Evolutionary conservation across 2,113 vertebrate species (phyloP).

Genomic region (Dolichallabes microphthalmus): DNA sequence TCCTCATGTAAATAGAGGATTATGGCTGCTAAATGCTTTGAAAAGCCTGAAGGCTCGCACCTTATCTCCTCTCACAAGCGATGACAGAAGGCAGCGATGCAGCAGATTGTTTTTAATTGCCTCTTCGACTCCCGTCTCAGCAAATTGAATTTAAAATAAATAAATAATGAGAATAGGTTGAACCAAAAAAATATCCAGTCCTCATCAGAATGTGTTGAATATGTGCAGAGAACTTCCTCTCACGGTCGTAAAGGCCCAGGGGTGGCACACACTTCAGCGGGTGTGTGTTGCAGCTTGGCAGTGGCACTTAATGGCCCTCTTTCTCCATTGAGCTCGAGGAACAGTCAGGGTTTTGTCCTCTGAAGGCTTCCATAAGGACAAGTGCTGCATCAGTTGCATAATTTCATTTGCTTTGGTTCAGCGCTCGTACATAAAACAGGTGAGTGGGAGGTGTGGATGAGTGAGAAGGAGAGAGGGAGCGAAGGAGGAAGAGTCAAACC

Average conservation of each 20-base stretch:
- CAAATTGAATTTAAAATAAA: neutral
- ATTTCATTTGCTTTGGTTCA: slow-evolving; percentile 40
- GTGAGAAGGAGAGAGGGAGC: neutral
- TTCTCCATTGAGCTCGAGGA: slow-evolving; percentile 16
- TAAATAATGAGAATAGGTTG: neutral
- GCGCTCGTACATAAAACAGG: slow-evolving; percentile 17
- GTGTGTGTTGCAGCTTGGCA: slow-evolving; percentile 39
- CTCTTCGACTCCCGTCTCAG: neutral
- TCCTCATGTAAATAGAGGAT: neutral
- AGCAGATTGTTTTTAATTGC: slow-evolving; percentile 28
- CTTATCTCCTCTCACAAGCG: neutral
- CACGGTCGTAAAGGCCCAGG: slow-evolving; percentile 21
- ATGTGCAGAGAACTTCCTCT: slow-evolving; percentile 15
- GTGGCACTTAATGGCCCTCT: slow-evolving; percentile 40
- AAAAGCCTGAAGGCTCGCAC: neutral
- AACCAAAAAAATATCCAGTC: neutral
- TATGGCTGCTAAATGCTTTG: neutral
- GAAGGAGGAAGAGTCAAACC: neutral
- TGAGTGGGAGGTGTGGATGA: neutral
- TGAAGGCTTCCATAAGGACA: slow-evolving; percentile 37
- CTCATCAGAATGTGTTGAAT: slow-evolving; percentile 15
- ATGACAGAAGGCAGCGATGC: neutral
- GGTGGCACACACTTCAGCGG: slow-evolving; percentile 15
- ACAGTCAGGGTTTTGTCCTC: slow-evolving; percentile 38
- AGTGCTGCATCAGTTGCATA: slow-evolving; percentile 7